Evolutionary conservation across 2,113 vertebrate genomes (phyloP).

Genomic region (Trochalopteron elliotii): DNA sequence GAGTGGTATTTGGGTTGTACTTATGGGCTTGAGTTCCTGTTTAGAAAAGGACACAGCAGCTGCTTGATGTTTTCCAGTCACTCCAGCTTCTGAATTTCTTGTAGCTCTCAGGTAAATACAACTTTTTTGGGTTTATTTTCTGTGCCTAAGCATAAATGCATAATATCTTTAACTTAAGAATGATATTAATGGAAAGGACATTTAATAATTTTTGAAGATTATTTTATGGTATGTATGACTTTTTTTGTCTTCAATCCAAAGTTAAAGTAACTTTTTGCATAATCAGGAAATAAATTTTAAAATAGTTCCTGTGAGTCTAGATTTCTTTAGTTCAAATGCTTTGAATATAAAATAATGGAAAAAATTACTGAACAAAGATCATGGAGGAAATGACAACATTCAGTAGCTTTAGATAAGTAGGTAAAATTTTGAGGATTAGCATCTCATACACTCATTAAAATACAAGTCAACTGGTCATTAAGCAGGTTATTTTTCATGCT

Average conservation of each 20-base stretch:
- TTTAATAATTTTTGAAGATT: neutral
- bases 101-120: neutral
- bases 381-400: neutral
- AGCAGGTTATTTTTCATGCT: neutral
- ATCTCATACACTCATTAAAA: neutral
- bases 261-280: neutral
- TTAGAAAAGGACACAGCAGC: neutral
- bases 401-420: neutral
- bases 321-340: neutral
- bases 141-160: neutral
- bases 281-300: neutral
- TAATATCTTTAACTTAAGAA: neutral
- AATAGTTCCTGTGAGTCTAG: neutral
- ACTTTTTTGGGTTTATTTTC: neutral
- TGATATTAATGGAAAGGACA: neutral
- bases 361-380: neutral
- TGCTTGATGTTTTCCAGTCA: neutral
- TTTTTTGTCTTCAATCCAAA: neutral
- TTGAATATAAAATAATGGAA: neutral
- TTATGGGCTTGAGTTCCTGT: neutral
- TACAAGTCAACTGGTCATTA: neutral
- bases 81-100: neutral
- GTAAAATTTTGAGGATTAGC: neutral
- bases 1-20: neutral
- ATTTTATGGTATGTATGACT: neutral